These are phyloP conservation scores for Ephydatia muelleri DNA, from an alignment of 37 sponge, comb jelly and placozoan species.

Conservation along the genomic window DNA sequence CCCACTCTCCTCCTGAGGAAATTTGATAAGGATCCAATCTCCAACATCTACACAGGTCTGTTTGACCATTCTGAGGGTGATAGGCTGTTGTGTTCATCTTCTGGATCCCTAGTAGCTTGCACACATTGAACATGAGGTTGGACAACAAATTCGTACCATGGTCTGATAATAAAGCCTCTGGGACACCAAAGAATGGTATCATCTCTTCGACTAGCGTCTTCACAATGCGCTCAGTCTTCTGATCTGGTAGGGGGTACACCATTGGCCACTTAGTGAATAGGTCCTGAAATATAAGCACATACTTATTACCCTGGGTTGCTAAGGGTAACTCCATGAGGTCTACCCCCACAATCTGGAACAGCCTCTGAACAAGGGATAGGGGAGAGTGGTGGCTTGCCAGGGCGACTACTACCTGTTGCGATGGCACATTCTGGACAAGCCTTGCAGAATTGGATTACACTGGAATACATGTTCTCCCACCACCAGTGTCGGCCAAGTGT, in stretches of 20 bases:
- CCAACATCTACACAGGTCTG: constrained; percentile 6
- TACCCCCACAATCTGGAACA: constrained; percentile 57
- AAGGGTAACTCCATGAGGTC: constrained; percentile 63
- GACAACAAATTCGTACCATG: constrained; percentile 35
- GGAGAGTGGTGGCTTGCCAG: constrained; percentile 30
- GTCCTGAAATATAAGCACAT: constrained; percentile 66
- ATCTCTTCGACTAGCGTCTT: constrained; percentile 30
- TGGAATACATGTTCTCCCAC: constrained; percentile 54
- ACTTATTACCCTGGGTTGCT: constrained; percentile 37
- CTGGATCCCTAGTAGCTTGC: constrained; percentile 33
- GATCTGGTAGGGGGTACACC: constrained; percentile 58
- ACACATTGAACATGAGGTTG: constrained; percentile 30
- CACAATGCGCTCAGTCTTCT: constrained; percentile 42
- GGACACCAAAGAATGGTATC: constrained; percentile 35
- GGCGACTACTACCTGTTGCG: constrained; percentile 4
- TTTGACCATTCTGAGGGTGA: constrained; percentile 34
- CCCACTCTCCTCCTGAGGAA: constrained; percentile 47
- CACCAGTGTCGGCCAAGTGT: constrained; percentile 35
- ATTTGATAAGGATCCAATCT: constrained; percentile 43
- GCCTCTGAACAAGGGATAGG: constrained; percentile 53
- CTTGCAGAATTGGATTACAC: constrained; percentile 20
- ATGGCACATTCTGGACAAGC: constrained; percentile 55
- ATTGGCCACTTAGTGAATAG: constrained; percentile 61
- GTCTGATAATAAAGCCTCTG: constrained; percentile 41
- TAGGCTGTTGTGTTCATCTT: constrained; percentile 45